phyloP scores from a whole-genome alignment of 2,888 invertebrate genomes.

The Andrena camellia region DNA sequence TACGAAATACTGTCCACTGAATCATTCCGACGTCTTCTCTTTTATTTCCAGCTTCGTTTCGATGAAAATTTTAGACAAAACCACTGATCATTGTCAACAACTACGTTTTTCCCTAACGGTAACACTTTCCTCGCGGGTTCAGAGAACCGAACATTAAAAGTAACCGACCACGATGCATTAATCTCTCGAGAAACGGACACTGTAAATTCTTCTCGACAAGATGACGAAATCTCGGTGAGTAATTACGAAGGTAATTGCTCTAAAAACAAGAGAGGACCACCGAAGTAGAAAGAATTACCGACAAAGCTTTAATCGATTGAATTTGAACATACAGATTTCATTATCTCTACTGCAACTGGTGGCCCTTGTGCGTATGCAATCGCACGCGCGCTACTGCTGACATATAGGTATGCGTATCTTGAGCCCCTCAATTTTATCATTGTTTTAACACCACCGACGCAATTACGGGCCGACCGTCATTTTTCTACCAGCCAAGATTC shows the following conservation, averaged over 20 bases:
- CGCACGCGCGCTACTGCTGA: neutral
- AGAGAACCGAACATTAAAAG: neutral
- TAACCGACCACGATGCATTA: neutral
- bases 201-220: neutral
- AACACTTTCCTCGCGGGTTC: neutral
- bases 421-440: no score
- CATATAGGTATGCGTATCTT: no score
- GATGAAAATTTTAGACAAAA: neutral
- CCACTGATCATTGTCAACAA: neutral
- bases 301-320: no score
- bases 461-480: no score
- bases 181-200: neutral
- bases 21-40: neutral
- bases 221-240: constrained; percentile 46
- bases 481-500: no score
- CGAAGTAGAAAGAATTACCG: neutral
- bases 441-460: no score
- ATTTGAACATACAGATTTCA: no score
- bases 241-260: neutral
- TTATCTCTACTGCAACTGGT: no score
- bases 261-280: neutral
- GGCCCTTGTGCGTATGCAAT: neutral
- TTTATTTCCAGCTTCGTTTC: neutral
- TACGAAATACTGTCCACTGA: constrained; percentile 8
- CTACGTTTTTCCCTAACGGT: neutral